Conservation (phyloP, 2,888 invertebrate genomes). For the Dorcus hopei region DNA sequence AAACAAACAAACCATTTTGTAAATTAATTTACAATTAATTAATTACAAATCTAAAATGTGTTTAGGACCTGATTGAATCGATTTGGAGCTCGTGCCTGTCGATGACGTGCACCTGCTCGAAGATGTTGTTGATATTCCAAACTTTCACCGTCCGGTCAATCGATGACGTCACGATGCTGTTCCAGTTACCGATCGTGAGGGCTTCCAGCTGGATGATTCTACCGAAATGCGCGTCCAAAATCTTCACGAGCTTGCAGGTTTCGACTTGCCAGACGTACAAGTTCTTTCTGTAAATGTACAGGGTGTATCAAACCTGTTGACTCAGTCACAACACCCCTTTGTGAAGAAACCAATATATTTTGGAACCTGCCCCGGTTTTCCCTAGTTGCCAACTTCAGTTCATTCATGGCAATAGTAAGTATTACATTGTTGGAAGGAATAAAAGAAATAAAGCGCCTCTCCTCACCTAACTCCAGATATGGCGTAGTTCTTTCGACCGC, state of each 20-base stretch:
- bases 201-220: constrained; percentile 90
- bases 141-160: constrained; percentile 97
- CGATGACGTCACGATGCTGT: constrained; percentile 93
- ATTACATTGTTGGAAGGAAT: too few species aligned
- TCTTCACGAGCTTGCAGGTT: constrained; percentile 78
- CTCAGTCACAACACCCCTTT: too few species aligned
- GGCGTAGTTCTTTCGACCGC: constrained; percentile 85
- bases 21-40: too few species aligned
- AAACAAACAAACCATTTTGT: constrained; percentile 8
- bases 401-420: too few species aligned
- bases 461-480: constrained; percentile 86
- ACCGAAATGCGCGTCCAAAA: constrained; percentile 95
- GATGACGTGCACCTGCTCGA: constrained; percentile 95
- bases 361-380: too few species aligned
- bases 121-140: constrained; percentile 99
- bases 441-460: too few species aligned
- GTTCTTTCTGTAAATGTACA: constrained; percentile 59
- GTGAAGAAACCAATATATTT: too few species aligned
- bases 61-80: constrained; percentile 77
- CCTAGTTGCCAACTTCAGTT: too few species aligned
- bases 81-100: constrained; percentile 94
- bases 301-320: too few species aligned
- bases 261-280: constrained; percentile 91
- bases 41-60: background rate
- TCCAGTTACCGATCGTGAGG: constrained; percentile 84